Base-by-base conservation (phyloP, 2,797 vertebrate genomes). In the Pipistrellus pygmaeus region DNA sequence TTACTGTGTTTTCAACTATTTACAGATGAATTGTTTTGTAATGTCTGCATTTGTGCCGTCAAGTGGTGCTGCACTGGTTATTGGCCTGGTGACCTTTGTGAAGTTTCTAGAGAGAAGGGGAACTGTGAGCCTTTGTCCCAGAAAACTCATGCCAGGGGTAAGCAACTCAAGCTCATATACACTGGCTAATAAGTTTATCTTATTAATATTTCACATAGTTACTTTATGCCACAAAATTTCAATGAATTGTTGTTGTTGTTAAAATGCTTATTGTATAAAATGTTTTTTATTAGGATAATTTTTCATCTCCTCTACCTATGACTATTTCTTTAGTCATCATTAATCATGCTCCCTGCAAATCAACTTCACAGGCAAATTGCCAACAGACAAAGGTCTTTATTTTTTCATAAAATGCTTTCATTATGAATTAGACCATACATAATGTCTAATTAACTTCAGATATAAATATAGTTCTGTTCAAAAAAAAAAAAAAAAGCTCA, bases 281-380 rank as follows among this genome's bases (percentile, higher is more conserved):
- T 82, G 4, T 46, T 94, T 84, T 95, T 93, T 88, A 86, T 88
- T 66, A 85, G 80, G 60, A 69, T 82, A 82, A 86, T 69, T 94
- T 96, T 95, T 97, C 93, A 96, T 93, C 23, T 95, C 23, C 68
- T 44, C 35, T 87, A 92, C 41, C 80, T 95, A 25, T 96, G 14
- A 85, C 48, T 87, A 51, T 91, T 86, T 88, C 62, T 81, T 88
- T 85, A 35, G 44, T 92, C 94, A 82, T 80, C 69, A 89, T 93
- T 95, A 96, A 93, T 95, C 91, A 96, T 3, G 20, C 57, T 84
- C 92, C 92, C 90, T 57, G 71, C 57, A 97, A 94, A 95, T 82
- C 91, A 89, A 77, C n/a, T 25, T 8, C 23, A 91, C 30, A 73
- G 46, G 78, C 35, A 94, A 95, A 96, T 38, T 69, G 13, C 76